Evolutionary conservation across 2,113 vertebrate genomes (phyloP), one percentile per base, ranked within the genome.

Genomic region (Phainopepla nitens): DNA sequence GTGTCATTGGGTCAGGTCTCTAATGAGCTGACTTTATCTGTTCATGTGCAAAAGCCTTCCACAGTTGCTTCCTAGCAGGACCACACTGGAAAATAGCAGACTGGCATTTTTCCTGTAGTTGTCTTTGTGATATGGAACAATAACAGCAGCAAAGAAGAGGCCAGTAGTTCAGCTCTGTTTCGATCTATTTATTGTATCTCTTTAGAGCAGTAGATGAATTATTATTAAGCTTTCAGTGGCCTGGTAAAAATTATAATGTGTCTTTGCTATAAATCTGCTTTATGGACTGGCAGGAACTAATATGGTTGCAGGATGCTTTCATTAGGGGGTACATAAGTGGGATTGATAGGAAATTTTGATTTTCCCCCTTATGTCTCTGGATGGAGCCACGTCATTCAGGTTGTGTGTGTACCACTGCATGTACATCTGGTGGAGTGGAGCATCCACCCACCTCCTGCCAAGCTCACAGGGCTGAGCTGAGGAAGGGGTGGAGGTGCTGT

Each of bases 31-130:
- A 36, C 93, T 97, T 94, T 83, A 71, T 93, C 95, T 60, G 78
- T 88, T 97, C 82, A 4, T 51, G 28, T 87, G 65, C 53, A 75
- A 35, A 89, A 91, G 44, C 82, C 89, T 93, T 68, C 83, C 91
- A 89, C 97, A 97, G 96, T 93, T 97, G 96, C 94, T 98, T 97
- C 97, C 97, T 97, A 76, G 82, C 94, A 89, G 88, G 65, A 76
- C 64, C 73, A 57, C 15, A 2, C 70, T 96, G 96, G 92, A 96
- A 97, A 97, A 96, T 21, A 95, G 93, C 95, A 81, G 90, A 20
- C 71, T 95, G 92, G 89, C 88, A 61, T 91, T 97, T 91, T 97
- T 82, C 92, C 93, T 94, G 47, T 75, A 27, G 76, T 45, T 93
- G 56, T 69, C 90, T 93, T 96, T 95, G 82, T 96, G 58, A 71